Evolutionary conservation across 2,113 vertebrate species (phyloP), one percentile per base, ranked within the genome.

Genomic region (Xenopus borealis): DNA sequence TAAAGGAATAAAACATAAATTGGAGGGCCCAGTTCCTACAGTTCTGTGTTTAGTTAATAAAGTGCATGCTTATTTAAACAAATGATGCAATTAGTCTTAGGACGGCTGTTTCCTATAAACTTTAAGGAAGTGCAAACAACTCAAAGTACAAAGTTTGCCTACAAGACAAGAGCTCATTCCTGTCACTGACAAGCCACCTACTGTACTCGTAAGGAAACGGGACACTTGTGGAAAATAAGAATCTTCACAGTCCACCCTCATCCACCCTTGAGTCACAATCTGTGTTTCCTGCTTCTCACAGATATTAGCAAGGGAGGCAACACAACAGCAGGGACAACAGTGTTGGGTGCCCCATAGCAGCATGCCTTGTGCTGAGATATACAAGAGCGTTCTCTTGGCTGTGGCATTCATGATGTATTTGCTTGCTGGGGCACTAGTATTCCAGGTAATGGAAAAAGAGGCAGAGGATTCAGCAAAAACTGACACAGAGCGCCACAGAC

Each of bases 401-500:
- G 58, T 4, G 33, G 11, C 80, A 20, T 87, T 86, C 47, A 57
- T 87, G 0, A 0, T 66, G 19, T 89, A 89, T 69, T 70, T 84
- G 44, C 40, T 90, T 33, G 67, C 83, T 55, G 89, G 86, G 17
- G 85, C 83, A 1, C 74, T 85, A 0, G 75, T 90, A 40, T 90
- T 90, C 81, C 83, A 86, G 76, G 82, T 76, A 0, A 75, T 91
- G 82, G 87, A 92, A 68, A 81, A 66, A 67, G 76, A 83, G 0
- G 61, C 79, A 0, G 85, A 87, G 68, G 72, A 72, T 66, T 62
- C 82, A 13, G 77, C 86, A 66, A 88, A 86, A 59, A 76, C 47
- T 16, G 80, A 79, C 12, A 81, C 83, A 10, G 70, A 67, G 5
- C 78, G 57, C 14, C 83, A 87, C 82, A 88, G 84, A 57, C 62